These are phyloP conservation scores for Nesospiza acunhae DNA, from an alignment of 2,113 vertebrate species.

Conservation along the genomic window DNA sequence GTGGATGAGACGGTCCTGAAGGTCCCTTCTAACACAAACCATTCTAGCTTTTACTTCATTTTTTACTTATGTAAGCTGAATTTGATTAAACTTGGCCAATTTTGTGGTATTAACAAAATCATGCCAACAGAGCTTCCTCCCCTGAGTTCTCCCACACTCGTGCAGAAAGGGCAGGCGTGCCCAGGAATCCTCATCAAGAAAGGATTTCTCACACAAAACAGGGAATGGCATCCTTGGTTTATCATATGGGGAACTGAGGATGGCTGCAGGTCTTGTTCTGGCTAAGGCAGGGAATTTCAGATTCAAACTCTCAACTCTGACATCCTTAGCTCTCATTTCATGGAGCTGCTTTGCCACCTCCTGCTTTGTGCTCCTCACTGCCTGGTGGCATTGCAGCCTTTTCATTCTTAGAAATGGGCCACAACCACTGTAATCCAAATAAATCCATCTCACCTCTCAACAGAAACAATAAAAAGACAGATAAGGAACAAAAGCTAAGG, in stretches of 20 bases:
- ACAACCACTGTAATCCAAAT: not conserved
- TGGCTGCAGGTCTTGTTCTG: not conserved
- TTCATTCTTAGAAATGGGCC: not conserved
- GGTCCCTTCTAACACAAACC: not conserved
- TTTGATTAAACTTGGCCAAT: not conserved
- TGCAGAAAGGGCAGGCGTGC: not conserved
- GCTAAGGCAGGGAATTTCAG: not conserved
- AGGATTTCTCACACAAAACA: not conserved
- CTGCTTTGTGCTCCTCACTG: not conserved
- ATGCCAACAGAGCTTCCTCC: not conserved
- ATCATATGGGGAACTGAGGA: not conserved
- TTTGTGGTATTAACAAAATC: not conserved
- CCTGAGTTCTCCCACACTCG: not conserved
- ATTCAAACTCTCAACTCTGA: not conserved
- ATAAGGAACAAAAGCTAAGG: not conserved
- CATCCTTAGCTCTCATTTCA: not conserved
- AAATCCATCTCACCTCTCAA: not conserved
- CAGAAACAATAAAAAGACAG: not conserved
- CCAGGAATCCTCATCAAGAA: not conserved
- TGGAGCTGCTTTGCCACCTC: not conserved
- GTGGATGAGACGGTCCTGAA: not conserved
- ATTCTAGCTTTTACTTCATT: not conserved
- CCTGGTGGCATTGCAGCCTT: not conserved
- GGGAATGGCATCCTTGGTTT: not conserved
- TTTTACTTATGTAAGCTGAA: not conserved